Conservation (phyloP, 2,888 invertebrate species). For the Drosophila sordidula region DNA sequence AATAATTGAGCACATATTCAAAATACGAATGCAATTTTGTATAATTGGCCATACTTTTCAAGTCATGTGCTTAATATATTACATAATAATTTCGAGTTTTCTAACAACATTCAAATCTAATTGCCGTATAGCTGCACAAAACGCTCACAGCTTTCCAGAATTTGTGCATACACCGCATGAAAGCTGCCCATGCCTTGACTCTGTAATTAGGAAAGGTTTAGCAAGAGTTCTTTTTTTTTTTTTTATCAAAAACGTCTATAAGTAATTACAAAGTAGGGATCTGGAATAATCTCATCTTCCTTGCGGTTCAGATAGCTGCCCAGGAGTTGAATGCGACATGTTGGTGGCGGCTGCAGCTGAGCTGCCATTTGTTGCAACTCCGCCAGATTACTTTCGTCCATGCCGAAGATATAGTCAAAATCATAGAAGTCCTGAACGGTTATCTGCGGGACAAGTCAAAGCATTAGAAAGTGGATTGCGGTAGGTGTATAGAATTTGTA, state of each 20-base stretch:
- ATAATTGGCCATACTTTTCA: too few relatives aligned
- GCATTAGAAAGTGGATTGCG: not conserved
- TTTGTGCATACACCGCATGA: slow-evolving; percentile 73
- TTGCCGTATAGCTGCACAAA: slow-evolving; percentile 44
- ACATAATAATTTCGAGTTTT: too few relatives aligned
- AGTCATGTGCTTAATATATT: too few relatives aligned
- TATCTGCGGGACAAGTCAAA: slow-evolving; percentile 86
- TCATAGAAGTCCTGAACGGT: slow-evolving; percentile 89
- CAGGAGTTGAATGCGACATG: slow-evolving; percentile 90
- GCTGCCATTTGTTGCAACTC: slow-evolving; percentile 86
- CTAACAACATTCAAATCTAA: not conserved
- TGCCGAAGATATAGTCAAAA: slow-evolving; percentile 96
- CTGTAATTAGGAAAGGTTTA: slow-evolving; percentile 44
- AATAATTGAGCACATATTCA: too few relatives aligned
- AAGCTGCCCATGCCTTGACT: slow-evolving; percentile 76
- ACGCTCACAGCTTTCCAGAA: slow-evolving; percentile 67
- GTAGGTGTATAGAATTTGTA: too few relatives aligned
- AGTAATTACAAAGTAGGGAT: slow-evolving; percentile 94
- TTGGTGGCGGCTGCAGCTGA: slow-evolving; percentile 87
- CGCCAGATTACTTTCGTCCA: slow-evolving; percentile 94
- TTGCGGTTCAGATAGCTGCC: slow-evolving; percentile 92
- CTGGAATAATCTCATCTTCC: slow-evolving; percentile 91
- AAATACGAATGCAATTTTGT: too few relatives aligned
- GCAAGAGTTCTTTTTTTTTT: too few relatives aligned
- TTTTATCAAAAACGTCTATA: not conserved